Base-by-base conservation (phyloP, 2,113 vertebrate genomes). In the Ramphastos sulfuratus region DNA sequence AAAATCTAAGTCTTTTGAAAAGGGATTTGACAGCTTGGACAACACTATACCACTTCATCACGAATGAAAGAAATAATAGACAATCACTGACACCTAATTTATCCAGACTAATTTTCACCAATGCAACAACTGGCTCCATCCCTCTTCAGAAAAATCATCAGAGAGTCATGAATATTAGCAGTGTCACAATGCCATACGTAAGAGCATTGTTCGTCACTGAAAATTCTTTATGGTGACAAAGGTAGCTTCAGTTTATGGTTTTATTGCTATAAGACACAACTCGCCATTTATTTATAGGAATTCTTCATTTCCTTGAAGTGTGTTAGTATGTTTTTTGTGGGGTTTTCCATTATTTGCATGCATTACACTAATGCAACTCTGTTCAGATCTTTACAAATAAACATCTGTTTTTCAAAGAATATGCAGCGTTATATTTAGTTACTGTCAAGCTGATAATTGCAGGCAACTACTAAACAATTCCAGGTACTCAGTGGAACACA, bases 51-150 rank as follows among this genome's bases (percentile, higher is more conserved):
- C 15, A 58, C 23, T 70, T 82, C 30, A 64, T 78, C 4, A 7
- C 17, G 30, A 31, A 30, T 92, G 6, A 33, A 90, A 76, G 92
- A 90, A 89, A 85, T 33, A 30, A 90, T 12, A 65, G 1, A 17
- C 23, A 27, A 54, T 54, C 23, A 44, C n/a, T 44, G 37, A 46
- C 74, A 66, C 42, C 52, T 87, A 42, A 83, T 59, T 82, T 85
- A 83, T 46, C 54, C 50, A 87, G 42, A 67, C 15, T 85, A 73
- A 87, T 90, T 90, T 94, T 79, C 82, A 90, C 25, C 42, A 73
- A 6, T 35, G 24, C 25, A 90, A 42, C 9, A 70, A 77, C 10
- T 4, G 0, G n/a, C 31, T 76, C 37, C n/a, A 28, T 65, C 80
- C 46, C 77, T 65, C 33, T 89, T 77, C 69, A 79, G 35, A 84